Conservation (phyloP, 1,140 invertebrate genomes). For the Thrips palmi region DNA sequence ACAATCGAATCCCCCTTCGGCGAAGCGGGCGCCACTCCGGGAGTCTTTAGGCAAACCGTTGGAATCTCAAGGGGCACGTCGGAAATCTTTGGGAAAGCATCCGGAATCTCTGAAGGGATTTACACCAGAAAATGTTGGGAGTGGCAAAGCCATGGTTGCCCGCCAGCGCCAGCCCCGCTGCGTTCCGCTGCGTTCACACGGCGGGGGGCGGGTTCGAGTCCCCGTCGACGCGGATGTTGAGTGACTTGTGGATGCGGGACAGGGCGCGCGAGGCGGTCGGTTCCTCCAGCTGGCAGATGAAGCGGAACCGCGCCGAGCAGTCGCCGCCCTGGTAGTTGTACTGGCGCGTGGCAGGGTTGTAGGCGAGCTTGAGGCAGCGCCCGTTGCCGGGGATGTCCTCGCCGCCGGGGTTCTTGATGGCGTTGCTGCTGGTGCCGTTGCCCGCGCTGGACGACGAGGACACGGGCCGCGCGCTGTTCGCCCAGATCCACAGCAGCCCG, state of each 20-base stretch:
- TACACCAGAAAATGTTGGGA: too few relatives aligned
- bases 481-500: conserved; percentile 69
- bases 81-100: too few relatives aligned
- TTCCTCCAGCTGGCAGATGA: conserved; percentile 50
- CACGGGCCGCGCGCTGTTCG: conserved; percentile 53
- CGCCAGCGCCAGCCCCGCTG: too few relatives aligned
- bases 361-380: conserved; percentile 38
- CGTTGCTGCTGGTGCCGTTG: conserved; percentile 28
- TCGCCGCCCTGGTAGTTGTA: conserved; percentile 55
- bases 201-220: too few relatives aligned
- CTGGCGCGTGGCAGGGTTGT: conserved; percentile 34
- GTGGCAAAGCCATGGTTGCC: too few relatives aligned
- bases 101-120: too few relatives aligned
- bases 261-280: conserved; percentile 49
- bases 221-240: too few relatives aligned
- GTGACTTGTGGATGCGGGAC: conserved; percentile 24
- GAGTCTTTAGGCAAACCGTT: too few relatives aligned
- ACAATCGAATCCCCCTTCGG: too few relatives aligned
- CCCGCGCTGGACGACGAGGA: conserved; percentile 24
- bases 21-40: too few relatives aligned
- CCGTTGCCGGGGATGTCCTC: conserved; percentile 30
- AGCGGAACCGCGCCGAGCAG: conserved; percentile 40
- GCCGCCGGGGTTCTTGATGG: conserved; percentile 23
- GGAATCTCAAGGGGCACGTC: too few relatives aligned
- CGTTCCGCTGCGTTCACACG: too few relatives aligned